phyloP scores from a whole-genome alignment of 2,888 invertebrate genomes.

The Scelioninae gen. 1 region DNA sequence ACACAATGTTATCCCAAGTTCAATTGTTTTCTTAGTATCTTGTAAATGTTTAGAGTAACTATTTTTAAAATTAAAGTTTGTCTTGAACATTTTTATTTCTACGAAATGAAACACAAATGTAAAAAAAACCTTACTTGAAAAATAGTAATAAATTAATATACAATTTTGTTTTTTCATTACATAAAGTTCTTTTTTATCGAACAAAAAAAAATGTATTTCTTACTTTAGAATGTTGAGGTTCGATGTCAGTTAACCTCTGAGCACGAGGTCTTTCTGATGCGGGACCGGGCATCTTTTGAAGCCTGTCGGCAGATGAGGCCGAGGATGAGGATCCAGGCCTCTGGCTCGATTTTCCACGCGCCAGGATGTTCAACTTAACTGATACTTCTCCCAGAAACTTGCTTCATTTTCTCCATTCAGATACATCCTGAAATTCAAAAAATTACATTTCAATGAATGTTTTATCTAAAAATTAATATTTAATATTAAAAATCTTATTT shows the following conservation, averaged over 20 bases:
- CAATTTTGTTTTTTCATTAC: too few relatives aligned
- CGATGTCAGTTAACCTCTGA: slow-evolving; percentile 82
- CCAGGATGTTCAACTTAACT: slow-evolving; percentile 77
- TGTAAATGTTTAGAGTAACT: too few relatives aligned
- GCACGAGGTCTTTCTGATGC: slow-evolving; percentile 82
- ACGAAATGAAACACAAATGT: too few relatives aligned
- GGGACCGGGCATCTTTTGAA: slow-evolving; percentile 82
- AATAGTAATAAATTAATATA: too few relatives aligned
- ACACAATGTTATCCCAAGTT: too few relatives aligned
- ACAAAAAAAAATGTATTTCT: slow-evolving; percentile 24
- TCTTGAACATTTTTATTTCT: too few relatives aligned
- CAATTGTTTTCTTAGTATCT: too few relatives aligned
- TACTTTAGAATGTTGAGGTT: slow-evolving; percentile 81
- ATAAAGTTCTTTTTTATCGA: too few relatives aligned
- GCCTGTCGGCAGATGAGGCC: slow-evolving; percentile 78
- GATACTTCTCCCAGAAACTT: slow-evolving; percentile 39
- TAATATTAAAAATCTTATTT: too few relatives aligned
- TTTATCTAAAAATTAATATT: too few relatives aligned
- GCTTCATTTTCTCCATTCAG: slow-evolving; percentile 64
- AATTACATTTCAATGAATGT: slow-evolving; percentile 11
- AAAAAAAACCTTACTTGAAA: too few relatives aligned
- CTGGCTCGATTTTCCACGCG: slow-evolving; percentile 80
- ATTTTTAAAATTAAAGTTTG: too few relatives aligned
- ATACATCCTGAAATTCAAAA: slow-evolving; percentile 28
- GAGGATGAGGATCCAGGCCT: slow-evolving; percentile 81